Evolutionary conservation across 2,113 vertebrate species (phyloP), one percentile per base, ranked within the genome.

Genomic region (Brachirus orientalis): DNA sequence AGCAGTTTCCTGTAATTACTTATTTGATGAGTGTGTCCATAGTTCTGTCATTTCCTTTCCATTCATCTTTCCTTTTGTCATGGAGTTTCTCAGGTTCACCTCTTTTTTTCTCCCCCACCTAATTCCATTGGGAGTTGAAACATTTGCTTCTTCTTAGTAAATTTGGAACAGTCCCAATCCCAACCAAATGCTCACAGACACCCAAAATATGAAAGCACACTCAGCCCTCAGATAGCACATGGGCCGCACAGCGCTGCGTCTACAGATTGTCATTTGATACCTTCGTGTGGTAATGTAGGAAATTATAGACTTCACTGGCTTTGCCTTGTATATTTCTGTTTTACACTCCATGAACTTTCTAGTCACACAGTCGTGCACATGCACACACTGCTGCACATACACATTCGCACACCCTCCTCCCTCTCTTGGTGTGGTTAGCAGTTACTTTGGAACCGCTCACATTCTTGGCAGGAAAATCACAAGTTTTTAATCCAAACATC

Each of bases 191-290:
- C 72, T 84, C 68, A 47, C 82, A 84, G 95, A 95, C 94, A 95
- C 94, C 62, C 80, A 92, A 94, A 94, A 93, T 94, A 94, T 91
- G 94, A 94, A 93, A 93, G 92, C 92, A 93, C 91, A 93, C 92
- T 69, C 44, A 40, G 93, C 92, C 91, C 94, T 93, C 93, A 94
- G 93, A 95, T 95, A 93, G 93, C 80, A 45, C 76, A 52, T 43
- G 54, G 69, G 73, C 72, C 10, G 13, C 35, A 1, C 62, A 59
- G 82, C 78, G 8, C 18, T 17, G 11, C 35, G 55, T 28, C 66
- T 45, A 66, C 72, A 70, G 69, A 72, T 63, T 83, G 81, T 82
- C 74, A 86, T 85, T 75, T 77, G 79, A 84, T 86, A 79, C 58
- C 51, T 60, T 41, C 22, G 69, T 86, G 83, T 43, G 84, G 88